Base-by-base conservation (phyloP, 2,888 invertebrate genomes). In the Lithophane socia region DNA sequence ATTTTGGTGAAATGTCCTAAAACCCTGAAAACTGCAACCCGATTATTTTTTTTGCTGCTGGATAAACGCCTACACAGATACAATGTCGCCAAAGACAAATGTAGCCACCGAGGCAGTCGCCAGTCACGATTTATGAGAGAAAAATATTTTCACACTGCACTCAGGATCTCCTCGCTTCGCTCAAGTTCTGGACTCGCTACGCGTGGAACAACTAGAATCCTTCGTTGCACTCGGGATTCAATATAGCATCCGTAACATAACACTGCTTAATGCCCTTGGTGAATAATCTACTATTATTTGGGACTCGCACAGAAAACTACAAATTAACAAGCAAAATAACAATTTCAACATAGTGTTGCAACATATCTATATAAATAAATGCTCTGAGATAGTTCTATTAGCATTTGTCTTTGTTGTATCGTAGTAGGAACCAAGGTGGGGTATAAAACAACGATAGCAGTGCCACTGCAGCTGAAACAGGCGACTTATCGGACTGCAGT, bases 401-500 rank as follows among this genome's bases (percentile, higher is more conserved):
- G 4, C 24, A 58, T 58, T 58, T 13, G 2, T 61, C 61, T 61
- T 61, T 29, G 12, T 12, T 21, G 21, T 37, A 67, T 76, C 24
- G 3, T 89, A 85, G 93, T 93, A 92, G 66, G 74, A 64, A 49
- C 73, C 72, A 88, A 86, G 86, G 82, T 83, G 77, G 71, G 1
- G 87, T 91, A 89, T 87, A 90, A 90, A 92, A 94, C 92, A 91
- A 91, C 94, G 94, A 92, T 92, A 93, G 88, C 88, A 86, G 86
- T 88, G 81, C 88, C 85, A 86, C 86, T 84, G 88, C 79, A 93
- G 90, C 91, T 92, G 92, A 92, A 92, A 91, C 91, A 91, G 91
- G 89, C 91, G 93, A 94, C 93, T 95, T 95, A 95, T 95, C 95
- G 93, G 92, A 88, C 86, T 87, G 90, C 68, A 88, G 82, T 79